A percentile compares a stretch with the other conserved stretches of the same genome.
phyloP scores from a whole-genome alignment of 2,113 vertebrate genomes.

The Lichenostomus cassidix region DNA sequence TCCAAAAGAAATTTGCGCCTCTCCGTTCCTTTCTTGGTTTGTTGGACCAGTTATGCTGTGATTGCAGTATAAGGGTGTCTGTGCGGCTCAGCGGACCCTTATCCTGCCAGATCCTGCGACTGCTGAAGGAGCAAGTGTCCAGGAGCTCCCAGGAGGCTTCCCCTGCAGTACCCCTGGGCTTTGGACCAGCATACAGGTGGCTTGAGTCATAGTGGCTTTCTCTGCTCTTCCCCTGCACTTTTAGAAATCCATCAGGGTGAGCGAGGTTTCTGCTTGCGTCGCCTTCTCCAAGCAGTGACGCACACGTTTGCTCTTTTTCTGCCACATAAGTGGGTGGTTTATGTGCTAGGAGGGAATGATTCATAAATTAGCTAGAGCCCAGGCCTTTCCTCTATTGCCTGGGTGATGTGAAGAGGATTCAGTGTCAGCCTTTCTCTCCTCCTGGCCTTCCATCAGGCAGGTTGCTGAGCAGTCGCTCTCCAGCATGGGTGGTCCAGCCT shows the following conservation, averaged over 20 bases:
- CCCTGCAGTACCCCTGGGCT: too few species aligned
- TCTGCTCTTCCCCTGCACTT: not conserved
- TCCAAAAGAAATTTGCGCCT: not conserved
- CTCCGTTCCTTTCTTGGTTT: not conserved
- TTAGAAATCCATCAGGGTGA: not conserved
- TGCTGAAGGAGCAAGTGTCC: rapidly evolving
- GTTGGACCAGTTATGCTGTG: rapidly evolving
- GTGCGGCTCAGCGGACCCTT: not conserved
- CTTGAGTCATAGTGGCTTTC: not conserved
- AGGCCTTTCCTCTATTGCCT: not conserved
- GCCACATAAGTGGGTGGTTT: not conserved
- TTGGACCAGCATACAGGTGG: rapidly evolving
- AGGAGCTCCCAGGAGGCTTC: not conserved
- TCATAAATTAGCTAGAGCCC: constrained; percentile 1
- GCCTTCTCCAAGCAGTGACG: not conserved
- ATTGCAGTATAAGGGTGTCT: not conserved
- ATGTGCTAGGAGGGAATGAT: constrained; percentile 37
- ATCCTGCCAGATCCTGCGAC: rapidly evolving
- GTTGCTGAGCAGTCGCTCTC: not conserved
- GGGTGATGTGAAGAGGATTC: not conserved
- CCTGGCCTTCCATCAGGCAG: not conserved
- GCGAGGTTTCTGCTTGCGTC: not conserved
- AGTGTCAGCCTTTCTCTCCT: not conserved
- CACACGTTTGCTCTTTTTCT: not conserved
- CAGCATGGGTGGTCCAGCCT: not conserved